These are phyloP conservation scores for Pelmatolapia mariae DNA, from an alignment of 2,113 vertebrate genomes.

Conservation along the genomic window DNA sequence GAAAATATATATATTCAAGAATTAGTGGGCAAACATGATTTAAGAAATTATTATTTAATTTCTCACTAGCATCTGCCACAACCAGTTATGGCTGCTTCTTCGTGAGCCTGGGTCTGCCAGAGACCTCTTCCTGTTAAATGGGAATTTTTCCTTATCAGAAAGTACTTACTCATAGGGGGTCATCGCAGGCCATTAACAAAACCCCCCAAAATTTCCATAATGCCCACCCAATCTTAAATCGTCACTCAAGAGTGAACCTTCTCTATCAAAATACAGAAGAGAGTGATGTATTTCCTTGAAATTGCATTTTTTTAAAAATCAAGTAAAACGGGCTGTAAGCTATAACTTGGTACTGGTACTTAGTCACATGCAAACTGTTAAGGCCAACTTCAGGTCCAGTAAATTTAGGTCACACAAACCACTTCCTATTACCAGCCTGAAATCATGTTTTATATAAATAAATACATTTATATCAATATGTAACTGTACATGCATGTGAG, in stretches of 20 bases:
- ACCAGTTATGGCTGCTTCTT: not conserved
- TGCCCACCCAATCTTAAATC: not conserved
- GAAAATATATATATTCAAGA: not conserved
- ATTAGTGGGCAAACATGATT: not conserved
- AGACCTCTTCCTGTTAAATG: not conserved
- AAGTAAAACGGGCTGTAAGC: not conserved
- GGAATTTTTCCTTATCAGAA: not conserved
- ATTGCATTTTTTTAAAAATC: not conserved
- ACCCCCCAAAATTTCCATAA: fast-evolving
- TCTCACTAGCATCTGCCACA: not conserved
- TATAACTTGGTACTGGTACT: not conserved
- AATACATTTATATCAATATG: not conserved
- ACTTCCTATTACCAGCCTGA: not conserved
- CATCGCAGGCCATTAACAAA: not conserved
- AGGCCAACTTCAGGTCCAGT: not conserved
- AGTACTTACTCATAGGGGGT: not conserved
- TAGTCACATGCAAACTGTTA: not conserved
- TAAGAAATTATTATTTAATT: not conserved
- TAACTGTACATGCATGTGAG: not conserved
- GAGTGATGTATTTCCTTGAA: not conserved
- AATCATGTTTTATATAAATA: not conserved
- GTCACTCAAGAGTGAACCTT: not conserved
- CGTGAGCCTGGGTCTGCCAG: not conserved
- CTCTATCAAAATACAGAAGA: not conserved
- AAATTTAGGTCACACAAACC: not conserved